phyloP scores from a whole-genome alignment of 64 coral and sea anemone species.

The Cladopsammia gracilis region DNA sequence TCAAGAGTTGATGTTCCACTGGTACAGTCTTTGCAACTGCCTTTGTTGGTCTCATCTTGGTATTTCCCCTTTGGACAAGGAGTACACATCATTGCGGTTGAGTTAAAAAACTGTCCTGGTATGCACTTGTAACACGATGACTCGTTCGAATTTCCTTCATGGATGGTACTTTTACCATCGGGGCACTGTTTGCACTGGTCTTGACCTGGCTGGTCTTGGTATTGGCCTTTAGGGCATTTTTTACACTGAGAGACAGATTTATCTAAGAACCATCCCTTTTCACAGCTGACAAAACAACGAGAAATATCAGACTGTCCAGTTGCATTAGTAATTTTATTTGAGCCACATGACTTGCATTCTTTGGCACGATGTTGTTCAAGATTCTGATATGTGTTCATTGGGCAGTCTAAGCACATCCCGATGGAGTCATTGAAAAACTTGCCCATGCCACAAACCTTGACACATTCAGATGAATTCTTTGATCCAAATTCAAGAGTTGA shows the following conservation, averaged over 20 bases:
- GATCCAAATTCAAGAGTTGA: slow-evolving; percentile 34
- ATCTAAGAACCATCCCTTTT: background rate
- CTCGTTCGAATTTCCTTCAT: background rate
- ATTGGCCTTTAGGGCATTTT: slow-evolving; percentile 35
- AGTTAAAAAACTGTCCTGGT: slow-evolving; percentile 47
- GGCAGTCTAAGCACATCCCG: slow-evolving; percentile 35
- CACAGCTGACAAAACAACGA: slow-evolving; percentile 1
- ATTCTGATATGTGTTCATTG: slow-evolving; percentile 38
- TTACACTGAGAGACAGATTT: background rate
- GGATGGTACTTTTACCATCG: slow-evolving; percentile 8
- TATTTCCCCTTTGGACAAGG: slow-evolving; percentile 39
- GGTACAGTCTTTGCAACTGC: slow-evolving; percentile 24
- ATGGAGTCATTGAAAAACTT: slow-evolving; percentile 37
- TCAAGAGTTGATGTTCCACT: background rate
- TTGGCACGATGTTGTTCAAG: background rate
- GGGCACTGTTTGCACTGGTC: slow-evolving; percentile 38
- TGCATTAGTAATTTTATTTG: slow-evolving; percentile 28
- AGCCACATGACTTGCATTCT: slow-evolving; percentile 12
- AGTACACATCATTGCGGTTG: background rate
- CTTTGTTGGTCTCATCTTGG: slow-evolving; percentile 35
- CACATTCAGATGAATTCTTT: slow-evolving; percentile 15
- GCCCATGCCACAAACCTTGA: slow-evolving; percentile 22
- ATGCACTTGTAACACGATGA: slow-evolving; percentile 13
- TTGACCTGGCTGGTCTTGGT: slow-evolving; percentile 43
- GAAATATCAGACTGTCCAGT: slow-evolving; percentile 15